Conservation (phyloP, 2,797 vertebrate species). For the Rhabdophis nuchalis region DNA sequence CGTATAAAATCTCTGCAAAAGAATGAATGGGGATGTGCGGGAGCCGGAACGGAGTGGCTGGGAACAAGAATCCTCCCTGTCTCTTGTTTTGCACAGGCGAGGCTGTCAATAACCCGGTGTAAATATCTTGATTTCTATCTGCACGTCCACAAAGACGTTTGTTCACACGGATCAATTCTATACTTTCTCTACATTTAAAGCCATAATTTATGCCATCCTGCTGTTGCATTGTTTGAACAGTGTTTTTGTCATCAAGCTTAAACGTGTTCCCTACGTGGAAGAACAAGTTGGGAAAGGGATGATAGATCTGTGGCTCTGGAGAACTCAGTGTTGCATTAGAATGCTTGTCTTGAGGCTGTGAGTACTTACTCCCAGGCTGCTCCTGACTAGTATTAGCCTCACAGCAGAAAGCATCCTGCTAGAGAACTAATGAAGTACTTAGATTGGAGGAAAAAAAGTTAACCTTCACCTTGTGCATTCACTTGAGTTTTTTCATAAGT, state of each 20-base stretch:
- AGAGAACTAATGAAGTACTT: background rate
- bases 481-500: background rate
- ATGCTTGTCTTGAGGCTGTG: background rate
- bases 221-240: background rate
- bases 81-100: background rate
- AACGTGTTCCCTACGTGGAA: background rate
- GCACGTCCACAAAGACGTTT: too few species aligned
- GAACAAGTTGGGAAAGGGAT: background rate
- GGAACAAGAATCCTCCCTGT: background rate
- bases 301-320: background rate
- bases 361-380: background rate
- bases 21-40: background rate
- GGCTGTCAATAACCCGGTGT: background rate
- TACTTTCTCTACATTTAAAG: background rate
- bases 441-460: background rate
- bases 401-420: background rate
- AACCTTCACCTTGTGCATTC: background rate
- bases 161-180: background rate
- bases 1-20: background rate
- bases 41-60: background rate
- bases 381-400: background rate
- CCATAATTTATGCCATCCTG: background rate
- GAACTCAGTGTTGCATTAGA: background rate
- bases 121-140: background rate
- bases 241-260: background rate